These are phyloP conservation scores for Apeltes quadracus DNA, from an alignment of 2,113 vertebrate genomes.

Conservation along the genomic window DNA sequence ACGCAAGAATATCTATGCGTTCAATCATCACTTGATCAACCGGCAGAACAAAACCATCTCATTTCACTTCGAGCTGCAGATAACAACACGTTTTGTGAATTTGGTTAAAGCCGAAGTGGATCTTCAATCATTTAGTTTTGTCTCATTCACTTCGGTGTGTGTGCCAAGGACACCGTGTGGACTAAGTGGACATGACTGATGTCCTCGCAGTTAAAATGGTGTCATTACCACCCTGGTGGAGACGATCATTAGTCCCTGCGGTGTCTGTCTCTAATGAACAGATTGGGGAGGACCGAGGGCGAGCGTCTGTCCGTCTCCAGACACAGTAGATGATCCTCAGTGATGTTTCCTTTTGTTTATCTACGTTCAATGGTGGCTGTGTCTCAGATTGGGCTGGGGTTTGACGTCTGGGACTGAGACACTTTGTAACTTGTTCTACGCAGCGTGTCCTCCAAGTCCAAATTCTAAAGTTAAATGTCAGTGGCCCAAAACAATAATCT, in stretches of 20 bases:
- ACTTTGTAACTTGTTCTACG: background rate
- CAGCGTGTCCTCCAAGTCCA: background rate
- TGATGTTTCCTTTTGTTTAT: background rate
- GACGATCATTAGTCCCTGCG: slow-evolving; percentile 63
- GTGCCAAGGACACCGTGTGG: slow-evolving; percentile 56
- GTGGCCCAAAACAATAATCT: background rate
- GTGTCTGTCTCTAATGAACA: slow-evolving; percentile 44
- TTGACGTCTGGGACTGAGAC: too few relatives aligned
- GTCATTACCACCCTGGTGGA: slow-evolving; percentile 72
- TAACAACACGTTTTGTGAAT: background rate
- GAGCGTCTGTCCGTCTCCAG: slow-evolving; percentile 34
- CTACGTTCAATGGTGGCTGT: background rate
- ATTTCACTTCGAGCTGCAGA: background rate
- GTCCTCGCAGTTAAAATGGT: slow-evolving; percentile 59
- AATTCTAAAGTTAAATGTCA: background rate
- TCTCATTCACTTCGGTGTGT: slow-evolving; percentile 28
- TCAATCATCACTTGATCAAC: slow-evolving; percentile 14
- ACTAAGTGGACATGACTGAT: slow-evolving; percentile 69
- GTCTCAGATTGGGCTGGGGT: background rate
- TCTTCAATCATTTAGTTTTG: slow-evolving; percentile 29
- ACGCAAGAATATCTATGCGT: background rate
- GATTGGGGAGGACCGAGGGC: slow-evolving; percentile 34
- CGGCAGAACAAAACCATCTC: background rate
- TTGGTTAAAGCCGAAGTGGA: background rate
- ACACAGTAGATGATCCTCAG: slow-evolving; percentile 10